Percentiles rank a stretch among this genome's conserved stretches.
phyloP scores from a whole-genome alignment of 2,797 vertebrate genomes.

The Tapirus indicus region DNA sequence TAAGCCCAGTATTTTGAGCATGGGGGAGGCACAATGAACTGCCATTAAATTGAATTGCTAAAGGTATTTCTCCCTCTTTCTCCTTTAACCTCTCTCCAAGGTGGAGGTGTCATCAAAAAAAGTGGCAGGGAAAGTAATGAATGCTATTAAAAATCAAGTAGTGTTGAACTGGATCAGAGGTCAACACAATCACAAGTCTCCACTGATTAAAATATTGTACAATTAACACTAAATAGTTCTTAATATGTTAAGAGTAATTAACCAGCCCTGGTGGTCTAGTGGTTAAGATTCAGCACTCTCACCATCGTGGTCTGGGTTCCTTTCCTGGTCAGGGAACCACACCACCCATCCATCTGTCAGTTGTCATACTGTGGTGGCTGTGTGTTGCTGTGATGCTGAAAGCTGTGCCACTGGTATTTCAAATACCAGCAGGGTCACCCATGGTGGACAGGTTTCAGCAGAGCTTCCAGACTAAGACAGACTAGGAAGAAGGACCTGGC shows the following conservation, averaged over 20 bases:
- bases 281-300: too few species aligned
- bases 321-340: too few species aligned
- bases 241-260: conserved; percentile 35
- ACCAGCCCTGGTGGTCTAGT: too few species aligned
- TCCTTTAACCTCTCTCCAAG: neutral
- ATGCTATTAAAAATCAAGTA: conserved; percentile 8
- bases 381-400: too few species aligned
- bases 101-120: neutral
- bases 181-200: neutral
- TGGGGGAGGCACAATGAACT: neutral
- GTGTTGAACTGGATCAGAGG: neutral
- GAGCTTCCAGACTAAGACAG: too few species aligned
- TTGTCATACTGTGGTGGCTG: too few species aligned
- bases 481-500: too few species aligned
- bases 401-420: too few species aligned
- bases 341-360: too few species aligned
- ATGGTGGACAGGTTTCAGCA: too few species aligned
- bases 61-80: neutral
- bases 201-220: neutral
- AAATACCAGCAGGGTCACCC: too few species aligned
- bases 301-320: too few species aligned
- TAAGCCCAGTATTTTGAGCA: neutral
- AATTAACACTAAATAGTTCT: conserved; percentile 27
- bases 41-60: neutral
- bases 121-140: neutral